These are phyloP conservation scores for Apodemus sylvaticus DNA, from an alignment of 2,113 vertebrate species.

Conservation along the genomic window DNA sequence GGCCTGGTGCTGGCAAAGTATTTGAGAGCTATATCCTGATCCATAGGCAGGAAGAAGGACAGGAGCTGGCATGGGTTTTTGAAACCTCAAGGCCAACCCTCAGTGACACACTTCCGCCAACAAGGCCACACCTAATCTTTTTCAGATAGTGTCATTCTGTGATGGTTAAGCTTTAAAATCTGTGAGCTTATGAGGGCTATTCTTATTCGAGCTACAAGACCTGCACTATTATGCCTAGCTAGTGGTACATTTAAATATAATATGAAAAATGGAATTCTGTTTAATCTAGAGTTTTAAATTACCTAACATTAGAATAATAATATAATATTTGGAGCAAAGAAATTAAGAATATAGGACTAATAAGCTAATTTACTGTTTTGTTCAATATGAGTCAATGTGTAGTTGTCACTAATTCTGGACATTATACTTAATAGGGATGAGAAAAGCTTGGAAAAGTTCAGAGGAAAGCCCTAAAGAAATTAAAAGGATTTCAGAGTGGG, in stretches of 20 bases:
- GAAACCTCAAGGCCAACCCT: background rate
- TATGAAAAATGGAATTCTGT: slow-evolving; percentile 30
- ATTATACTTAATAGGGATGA: slow-evolving; percentile 35
- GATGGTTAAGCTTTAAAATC: background rate
- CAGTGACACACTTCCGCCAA: background rate
- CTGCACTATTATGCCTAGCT: background rate
- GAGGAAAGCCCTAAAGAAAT: slow-evolving; percentile 32
- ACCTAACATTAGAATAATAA: background rate
- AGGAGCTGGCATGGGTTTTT: background rate
- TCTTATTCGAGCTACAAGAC: background rate
- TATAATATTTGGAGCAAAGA: slow-evolving; percentile 34
- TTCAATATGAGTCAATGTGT: slow-evolving; percentile 14
- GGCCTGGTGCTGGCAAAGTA: background rate
- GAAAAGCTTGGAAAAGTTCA: slow-evolving; percentile 47
- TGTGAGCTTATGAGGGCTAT: background rate
- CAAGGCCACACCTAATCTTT: background rate
- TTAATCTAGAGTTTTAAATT: slow-evolving; percentile 13
- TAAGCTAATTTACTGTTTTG: slow-evolving; percentile 50
- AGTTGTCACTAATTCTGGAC: background rate
- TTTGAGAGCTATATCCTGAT: background rate
- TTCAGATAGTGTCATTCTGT: background rate
- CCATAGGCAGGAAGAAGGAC: background rate
- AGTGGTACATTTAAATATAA: background rate
- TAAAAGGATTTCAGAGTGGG: slow-evolving; percentile 22
- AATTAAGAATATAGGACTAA: background rate